Percentiles rank a stretch among this genome's conserved stretches.
Evolutionary conservation across 2,888 invertebrate genomes (phyloP).

Genomic region (Acanthosepion lycidas): DNA sequence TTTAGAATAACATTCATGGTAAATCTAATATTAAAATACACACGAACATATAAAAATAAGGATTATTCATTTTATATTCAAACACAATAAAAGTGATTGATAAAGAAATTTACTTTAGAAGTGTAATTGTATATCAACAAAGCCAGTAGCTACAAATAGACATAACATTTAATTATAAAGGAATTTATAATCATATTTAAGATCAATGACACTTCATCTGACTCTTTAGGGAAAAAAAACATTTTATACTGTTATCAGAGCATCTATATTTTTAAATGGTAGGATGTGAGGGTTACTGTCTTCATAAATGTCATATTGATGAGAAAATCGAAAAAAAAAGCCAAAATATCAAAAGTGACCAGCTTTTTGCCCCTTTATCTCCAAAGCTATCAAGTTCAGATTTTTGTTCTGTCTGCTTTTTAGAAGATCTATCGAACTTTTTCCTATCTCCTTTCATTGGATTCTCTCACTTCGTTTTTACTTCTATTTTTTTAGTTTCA

Average conservation of each 20-base stretch:
- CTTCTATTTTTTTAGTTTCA: neutral
- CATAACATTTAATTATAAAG: too few species aligned
- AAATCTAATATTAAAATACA: too few species aligned
- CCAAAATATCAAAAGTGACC: neutral
- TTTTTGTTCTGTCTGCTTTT: neutral
- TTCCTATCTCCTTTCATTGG: conserved; percentile 4
- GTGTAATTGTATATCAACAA: too few species aligned
- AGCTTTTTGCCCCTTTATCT: neutral
- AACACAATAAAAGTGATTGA: too few species aligned
- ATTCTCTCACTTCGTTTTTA: neutral
- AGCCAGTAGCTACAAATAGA: too few species aligned
- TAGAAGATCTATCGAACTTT: neutral
- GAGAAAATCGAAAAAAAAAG: neutral
- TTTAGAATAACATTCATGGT: too few species aligned
- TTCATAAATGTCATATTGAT: neutral
- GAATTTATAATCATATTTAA: neutral
- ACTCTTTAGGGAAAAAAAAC: neutral
- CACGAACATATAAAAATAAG: too few species aligned
- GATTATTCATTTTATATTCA: too few species aligned
- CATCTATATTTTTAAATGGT: neutral
- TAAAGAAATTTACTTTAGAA: too few species aligned
- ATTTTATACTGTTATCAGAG: neutral
- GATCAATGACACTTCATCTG: conserved; percentile 4
- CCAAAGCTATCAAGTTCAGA: neutral
- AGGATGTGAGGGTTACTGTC: neutral